Evolutionary conservation across 2,888 invertebrate genomes (phyloP).

Genomic region (Tethea ocularis): DNA sequence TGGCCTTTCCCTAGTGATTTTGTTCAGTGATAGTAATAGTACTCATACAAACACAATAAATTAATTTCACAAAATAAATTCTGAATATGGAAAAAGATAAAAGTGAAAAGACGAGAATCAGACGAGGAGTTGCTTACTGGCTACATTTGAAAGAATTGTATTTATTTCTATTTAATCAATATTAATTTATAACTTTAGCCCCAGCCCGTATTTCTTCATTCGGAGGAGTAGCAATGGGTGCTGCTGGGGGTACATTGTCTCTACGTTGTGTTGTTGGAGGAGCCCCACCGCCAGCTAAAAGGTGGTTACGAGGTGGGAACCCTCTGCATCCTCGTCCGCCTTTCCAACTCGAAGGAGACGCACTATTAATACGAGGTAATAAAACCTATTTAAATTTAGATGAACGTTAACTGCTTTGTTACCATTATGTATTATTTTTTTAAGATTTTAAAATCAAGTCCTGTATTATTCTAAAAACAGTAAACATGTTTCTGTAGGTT

Average conservation of each 20-base stretch:
- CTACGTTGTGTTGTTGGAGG: slow-evolving; percentile 90
- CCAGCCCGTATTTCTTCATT: slow-evolving; percentile 95
- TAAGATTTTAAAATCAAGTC: too few relatives aligned
- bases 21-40: too few relatives aligned
- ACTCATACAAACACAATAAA: too few relatives aligned
- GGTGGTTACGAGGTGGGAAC: slow-evolving; percentile 88
- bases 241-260: slow-evolving; percentile 86
- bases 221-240: slow-evolving; percentile 87
- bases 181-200: slow-evolving; percentile 73
- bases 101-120: too few relatives aligned
- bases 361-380: slow-evolving; percentile 86
- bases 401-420: too few relatives aligned
- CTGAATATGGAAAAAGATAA: too few relatives aligned
- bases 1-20: too few relatives aligned
- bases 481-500: slow-evolving; percentile 65
- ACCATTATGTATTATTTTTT: too few relatives aligned
- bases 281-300: slow-evolving; percentile 89
- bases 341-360: slow-evolving; percentile 86
- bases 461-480: neutral
- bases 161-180: slow-evolving; percentile 6
- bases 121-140: too few relatives aligned
- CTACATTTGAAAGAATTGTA: too few relatives aligned
- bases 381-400: too few relatives aligned
- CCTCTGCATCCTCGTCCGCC: slow-evolving; percentile 87
- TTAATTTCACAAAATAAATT: too few relatives aligned